Evolutionary conservation across 2,888 invertebrate species (phyloP).

Genomic region (Cancer borealis): DNA sequence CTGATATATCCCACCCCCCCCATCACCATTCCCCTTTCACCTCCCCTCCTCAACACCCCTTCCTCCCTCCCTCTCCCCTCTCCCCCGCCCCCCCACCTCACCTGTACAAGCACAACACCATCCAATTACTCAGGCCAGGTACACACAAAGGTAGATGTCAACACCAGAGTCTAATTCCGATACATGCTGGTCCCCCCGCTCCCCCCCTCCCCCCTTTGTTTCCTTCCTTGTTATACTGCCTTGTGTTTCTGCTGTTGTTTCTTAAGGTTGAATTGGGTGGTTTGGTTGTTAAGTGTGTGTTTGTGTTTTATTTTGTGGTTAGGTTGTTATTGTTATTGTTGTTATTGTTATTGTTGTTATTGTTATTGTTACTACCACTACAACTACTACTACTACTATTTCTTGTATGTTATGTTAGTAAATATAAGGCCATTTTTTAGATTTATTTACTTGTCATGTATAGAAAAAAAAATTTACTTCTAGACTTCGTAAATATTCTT

Average conservation of each 20-base stretch:
- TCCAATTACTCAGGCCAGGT: constrained; percentile 30
- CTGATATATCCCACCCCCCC: background rate
- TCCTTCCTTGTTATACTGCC: background rate
- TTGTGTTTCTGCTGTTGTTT: background rate
- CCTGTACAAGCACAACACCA: constrained; percentile 8
- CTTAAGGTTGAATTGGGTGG: too few species aligned
- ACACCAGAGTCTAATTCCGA: background rate
- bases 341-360: background rate
- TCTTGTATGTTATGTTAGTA: background rate
- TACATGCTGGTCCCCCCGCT: background rate
- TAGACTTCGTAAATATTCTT: too few species aligned
- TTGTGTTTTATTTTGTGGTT: too few species aligned
- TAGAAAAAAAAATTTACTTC: too few species aligned
- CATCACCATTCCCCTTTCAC: background rate
- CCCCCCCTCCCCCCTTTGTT: background rate
- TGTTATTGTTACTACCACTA: background rate
- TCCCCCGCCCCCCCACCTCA: background rate
- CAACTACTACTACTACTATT: constrained; percentile 10
- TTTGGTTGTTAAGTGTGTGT: background rate
- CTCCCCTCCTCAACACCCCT: background rate
- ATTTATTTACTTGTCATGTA: too few species aligned
- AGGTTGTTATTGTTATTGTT: background rate
- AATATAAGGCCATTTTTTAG: too few species aligned
- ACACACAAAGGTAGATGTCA: background rate
- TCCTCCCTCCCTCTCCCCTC: background rate